Evolutionary conservation across 2,113 vertebrate genomes (phyloP), one percentile per base, ranked within the genome.

Genomic region (Macrotis lagotis): DNA sequence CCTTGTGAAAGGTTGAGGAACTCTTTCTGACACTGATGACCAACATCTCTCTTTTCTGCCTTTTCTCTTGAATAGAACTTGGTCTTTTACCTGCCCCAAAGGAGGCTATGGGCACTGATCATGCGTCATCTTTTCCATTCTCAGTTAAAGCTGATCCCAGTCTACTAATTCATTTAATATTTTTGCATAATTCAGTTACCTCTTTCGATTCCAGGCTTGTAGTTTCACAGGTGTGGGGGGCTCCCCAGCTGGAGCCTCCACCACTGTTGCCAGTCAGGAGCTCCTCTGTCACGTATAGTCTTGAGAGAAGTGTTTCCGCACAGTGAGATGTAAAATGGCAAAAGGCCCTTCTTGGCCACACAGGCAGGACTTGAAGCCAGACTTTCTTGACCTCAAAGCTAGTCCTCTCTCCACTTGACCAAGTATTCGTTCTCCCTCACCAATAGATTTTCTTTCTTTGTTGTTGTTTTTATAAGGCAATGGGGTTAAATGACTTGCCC

Each of bases 1-100:
- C 66, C 22, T 59, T 50, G 50, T 51, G 25, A 89, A 90, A 89
- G 66, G 51, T 92, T 91, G 90, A 92, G 51, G 25, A n/a, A n/a
- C n/a, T 83, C 91, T 94, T 93, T 4, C 4, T n/a, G 3, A 22
- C 12, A 37, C 1, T 37, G 12, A 66, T 66, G 31, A 66, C 59
- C 59, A 22, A 49, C 25, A 31, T 53, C 90, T 89, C 25, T 48
- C 26, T 25, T 93, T 37, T 94, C 37, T 91, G 59, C 44, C 25
- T 90, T 31, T 48, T 66, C 93, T 90, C 95, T 31, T 91, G 8
- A 89, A 11, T 25, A 59, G 51, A 93, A 25, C 51, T 11, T 91
- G 91, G 22, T 51, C 47, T 96, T 91, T 95, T 83, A 44, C 91
- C 44, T 94, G 47, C 91, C 9, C 19, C 52, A 24, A 91, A 49